These are phyloP conservation scores for Myxocyprinus asiaticus DNA, from an alignment of 2,113 vertebrate genomes.

Conservation along the genomic window DNA sequence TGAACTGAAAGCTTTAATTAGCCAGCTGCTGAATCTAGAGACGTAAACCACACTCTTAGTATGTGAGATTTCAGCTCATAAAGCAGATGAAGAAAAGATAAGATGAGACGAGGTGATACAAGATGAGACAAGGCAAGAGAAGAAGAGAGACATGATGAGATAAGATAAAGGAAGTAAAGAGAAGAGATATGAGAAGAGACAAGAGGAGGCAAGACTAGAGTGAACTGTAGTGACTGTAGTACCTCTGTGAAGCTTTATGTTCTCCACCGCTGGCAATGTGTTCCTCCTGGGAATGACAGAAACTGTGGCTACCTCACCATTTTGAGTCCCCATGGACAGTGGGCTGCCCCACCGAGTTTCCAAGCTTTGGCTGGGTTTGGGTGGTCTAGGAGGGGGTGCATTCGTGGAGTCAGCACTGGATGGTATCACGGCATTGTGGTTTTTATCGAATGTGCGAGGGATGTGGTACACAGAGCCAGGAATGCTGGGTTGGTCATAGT, in stretches of 20 bases:
- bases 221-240: neutral
- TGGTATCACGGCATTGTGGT: constrained; percentile 88
- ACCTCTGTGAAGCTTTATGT: constrained; percentile 94
- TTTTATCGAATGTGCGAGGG: constrained; percentile 93
- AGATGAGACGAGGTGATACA: too few relatives aligned
- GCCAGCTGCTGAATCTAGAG: too few relatives aligned
- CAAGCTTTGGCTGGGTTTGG: constrained; percentile 83
- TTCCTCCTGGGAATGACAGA: constrained; percentile 93
- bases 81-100: too few relatives aligned
- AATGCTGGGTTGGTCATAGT: constrained; percentile 84
- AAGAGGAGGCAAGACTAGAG: too few relatives aligned
- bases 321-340: constrained; percentile 75
- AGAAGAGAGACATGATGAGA: too few relatives aligned
- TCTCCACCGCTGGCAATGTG: constrained; percentile 93
- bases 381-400: constrained; percentile 84
- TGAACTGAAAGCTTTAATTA: too few relatives aligned
- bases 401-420: constrained; percentile 76
- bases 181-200: too few relatives aligned
- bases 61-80: too few relatives aligned
- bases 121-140: too few relatives aligned
- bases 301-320: constrained; percentile 73
- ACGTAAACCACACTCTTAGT: too few relatives aligned
- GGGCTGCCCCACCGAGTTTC: constrained; percentile 88
- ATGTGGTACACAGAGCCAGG: constrained; percentile 92
- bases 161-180: too few relatives aligned